phyloP scores from a whole-genome alignment of 2,113 vertebrate genomes.

The Willisornis vidua region DNA sequence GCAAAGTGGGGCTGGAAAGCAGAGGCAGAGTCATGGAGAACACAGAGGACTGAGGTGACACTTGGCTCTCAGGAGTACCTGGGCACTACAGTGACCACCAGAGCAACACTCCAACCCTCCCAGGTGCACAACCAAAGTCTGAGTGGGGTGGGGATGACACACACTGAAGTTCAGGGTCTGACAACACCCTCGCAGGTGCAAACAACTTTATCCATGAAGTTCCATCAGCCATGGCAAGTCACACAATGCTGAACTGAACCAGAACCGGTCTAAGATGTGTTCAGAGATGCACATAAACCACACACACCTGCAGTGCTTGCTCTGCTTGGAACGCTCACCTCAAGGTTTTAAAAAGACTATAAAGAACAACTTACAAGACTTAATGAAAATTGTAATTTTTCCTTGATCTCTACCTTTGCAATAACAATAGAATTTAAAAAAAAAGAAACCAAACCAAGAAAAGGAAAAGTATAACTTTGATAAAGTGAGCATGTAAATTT shows the following conservation, averaged over 20 bases:
- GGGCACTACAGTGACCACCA: not conserved
- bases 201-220: not conserved
- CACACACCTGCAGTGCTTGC: accelerated
- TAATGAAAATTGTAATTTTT: not conserved
- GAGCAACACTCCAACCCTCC: not conserved
- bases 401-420: not conserved
- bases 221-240: not conserved
- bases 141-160: accelerated
- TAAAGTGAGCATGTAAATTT: not conserved
- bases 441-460: not conserved
- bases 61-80: not conserved
- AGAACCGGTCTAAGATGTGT: accelerated
- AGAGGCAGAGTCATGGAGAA: not conserved
- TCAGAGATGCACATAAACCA: not conserved
- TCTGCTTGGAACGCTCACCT: not conserved
- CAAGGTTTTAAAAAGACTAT: not conserved
- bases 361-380: not conserved
- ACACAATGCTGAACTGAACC: not conserved
- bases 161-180: accelerated
- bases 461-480: not conserved
- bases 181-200: not conserved
- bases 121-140: not conserved
- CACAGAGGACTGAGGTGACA: not conserved
- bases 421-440: not conserved
- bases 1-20: not conserved